Conservation (phyloP, 2,113 vertebrate genomes). For the Nicator chloris region DNA sequence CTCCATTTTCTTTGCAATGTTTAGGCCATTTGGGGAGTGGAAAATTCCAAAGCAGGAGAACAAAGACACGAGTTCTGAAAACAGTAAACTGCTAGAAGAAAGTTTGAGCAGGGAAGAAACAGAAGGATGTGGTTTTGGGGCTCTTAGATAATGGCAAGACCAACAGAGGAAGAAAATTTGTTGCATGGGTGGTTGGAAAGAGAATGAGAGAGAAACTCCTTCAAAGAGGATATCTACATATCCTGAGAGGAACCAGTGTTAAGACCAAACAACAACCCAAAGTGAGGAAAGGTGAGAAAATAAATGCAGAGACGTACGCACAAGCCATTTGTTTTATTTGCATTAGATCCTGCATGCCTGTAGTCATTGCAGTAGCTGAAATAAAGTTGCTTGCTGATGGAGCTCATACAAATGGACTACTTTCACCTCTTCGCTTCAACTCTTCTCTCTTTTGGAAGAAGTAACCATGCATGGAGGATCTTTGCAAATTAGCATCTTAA, state of each 20-base stretch:
- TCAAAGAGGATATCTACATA: not conserved
- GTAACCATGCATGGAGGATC: not conserved
- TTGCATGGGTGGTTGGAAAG: not conserved
- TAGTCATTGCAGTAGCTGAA: not conserved
- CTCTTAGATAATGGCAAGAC: not conserved
- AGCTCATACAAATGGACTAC: not conserved
- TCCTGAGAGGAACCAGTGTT: not conserved
- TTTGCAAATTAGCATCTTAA: not conserved
- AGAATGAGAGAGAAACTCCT: not conserved
- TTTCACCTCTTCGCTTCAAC: not conserved
- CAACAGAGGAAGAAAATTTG: not conserved
- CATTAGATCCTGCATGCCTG: rapidly evolving
- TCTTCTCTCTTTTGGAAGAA: not conserved
- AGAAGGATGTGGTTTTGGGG: not conserved
- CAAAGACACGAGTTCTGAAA: not conserved
- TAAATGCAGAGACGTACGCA: not conserved
- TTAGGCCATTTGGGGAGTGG: not conserved
- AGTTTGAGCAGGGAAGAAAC: not conserved
- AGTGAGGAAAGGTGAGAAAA: not conserved
- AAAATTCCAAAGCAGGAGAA: not conserved
- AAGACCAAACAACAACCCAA: not conserved
- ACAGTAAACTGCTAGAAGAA: not conserved
- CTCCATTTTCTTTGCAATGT: not conserved
- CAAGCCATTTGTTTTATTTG: not conserved
- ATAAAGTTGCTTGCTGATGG: not conserved